These are phyloP conservation scores for Syritta pipiens DNA, from an alignment of 2,888 invertebrate genomes.

Conservation along the genomic window DNA sequence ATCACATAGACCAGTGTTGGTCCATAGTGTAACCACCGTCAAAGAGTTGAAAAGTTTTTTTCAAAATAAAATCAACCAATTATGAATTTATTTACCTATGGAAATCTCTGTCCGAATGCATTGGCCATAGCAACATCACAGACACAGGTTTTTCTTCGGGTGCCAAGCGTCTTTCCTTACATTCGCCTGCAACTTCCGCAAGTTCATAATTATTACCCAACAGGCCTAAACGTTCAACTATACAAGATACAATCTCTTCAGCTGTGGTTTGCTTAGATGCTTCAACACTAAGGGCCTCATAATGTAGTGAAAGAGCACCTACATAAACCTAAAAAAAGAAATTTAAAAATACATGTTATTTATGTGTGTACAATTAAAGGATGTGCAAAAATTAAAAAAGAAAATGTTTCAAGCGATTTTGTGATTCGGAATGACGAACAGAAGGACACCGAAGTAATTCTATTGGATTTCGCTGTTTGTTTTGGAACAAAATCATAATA, in stretches of 20 bases:
- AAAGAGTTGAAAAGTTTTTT: too few relatives aligned
- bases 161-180: constrained; percentile 93
- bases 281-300: constrained; percentile 93
- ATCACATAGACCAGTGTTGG: too few relatives aligned
- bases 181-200: constrained; percentile 92
- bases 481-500: too few relatives aligned
- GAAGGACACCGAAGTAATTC: too few relatives aligned
- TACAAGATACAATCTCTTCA: constrained; percentile 94
- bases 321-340: constrained; percentile 87
- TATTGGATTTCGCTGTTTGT: too few relatives aligned
- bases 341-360: too few relatives aligned
- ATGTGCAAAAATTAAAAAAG: background rate
- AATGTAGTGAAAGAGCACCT: constrained; percentile 91
- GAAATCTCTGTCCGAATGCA: constrained; percentile 80
- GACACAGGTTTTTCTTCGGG: constrained; percentile 90
- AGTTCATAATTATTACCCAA: constrained; percentile 87
- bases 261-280: constrained; percentile 95
- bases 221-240: constrained; percentile 86
- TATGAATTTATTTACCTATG: constrained; percentile 66
- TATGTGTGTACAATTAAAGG: background rate
- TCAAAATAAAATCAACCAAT: too few relatives aligned
- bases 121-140: constrained; percentile 91
- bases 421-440: too few relatives aligned
- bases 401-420: background rate
- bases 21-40: too few relatives aligned